Percentiles rank a stretch among this genome's conserved stretches.
phyloP scores from a whole-genome alignment of 2,888 invertebrate species.

The Caenorhabditis sp. region DNA sequence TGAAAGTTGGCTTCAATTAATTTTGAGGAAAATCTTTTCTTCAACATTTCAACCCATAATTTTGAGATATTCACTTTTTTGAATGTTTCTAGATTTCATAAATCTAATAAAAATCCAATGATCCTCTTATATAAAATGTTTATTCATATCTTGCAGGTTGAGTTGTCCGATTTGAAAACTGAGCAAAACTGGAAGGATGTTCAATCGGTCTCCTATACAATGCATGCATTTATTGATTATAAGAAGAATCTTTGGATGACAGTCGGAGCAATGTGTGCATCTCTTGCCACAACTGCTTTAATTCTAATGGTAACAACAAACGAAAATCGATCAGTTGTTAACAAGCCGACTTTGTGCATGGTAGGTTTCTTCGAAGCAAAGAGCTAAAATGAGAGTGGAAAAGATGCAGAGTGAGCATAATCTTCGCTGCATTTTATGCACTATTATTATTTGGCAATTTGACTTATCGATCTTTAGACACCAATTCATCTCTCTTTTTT shows the following conservation, averaged over 20 bases:
- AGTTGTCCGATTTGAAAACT: not conserved
- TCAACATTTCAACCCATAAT: no score
- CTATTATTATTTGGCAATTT: no score
- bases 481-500: no score
- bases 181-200: constrained; percentile 4
- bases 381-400: no score
- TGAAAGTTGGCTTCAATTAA: no score
- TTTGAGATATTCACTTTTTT: no score
- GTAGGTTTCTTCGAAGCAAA: not conserved
- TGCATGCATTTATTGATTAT: constrained; percentile 48
- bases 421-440: no score
- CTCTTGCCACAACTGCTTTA: constrained; percentile 63
- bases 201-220: constrained; percentile 13
- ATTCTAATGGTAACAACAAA: constrained; percentile 56
- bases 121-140: no score
- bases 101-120: no score
- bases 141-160: not conserved
- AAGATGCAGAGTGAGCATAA: no score
- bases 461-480: no score
- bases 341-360: not conserved
- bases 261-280: constrained; percentile 67
- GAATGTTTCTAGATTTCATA: no score
- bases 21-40: not conserved
- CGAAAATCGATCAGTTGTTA: not conserved
- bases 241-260: constrained; percentile 70